These are phyloP conservation scores for Elachura formosa DNA, from an alignment of 2,113 vertebrate genomes.

Conservation along the genomic window DNA sequence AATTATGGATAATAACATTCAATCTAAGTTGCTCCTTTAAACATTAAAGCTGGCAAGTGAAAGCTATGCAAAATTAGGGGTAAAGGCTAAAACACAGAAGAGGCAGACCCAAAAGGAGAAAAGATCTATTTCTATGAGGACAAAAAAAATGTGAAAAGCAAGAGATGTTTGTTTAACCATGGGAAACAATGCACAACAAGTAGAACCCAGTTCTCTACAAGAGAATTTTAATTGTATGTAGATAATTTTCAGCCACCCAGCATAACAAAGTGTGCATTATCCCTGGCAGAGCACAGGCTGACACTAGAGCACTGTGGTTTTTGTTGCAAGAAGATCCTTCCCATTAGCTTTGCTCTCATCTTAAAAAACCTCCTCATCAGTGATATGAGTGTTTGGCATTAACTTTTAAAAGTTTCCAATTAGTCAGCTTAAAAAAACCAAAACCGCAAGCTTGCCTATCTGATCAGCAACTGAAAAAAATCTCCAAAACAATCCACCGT, in stretches of 20 bases:
- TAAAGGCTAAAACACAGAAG: not conserved
- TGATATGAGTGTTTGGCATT: not conserved
- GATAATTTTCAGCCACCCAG: not conserved
- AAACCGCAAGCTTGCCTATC: not conserved
- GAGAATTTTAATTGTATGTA: not conserved
- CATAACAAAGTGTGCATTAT: not conserved
- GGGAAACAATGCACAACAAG: not conserved
- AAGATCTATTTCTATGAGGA: not conserved
- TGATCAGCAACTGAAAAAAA: not conserved
- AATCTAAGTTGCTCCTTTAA: conserved; percentile 23
- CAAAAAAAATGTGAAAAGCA: not conserved
- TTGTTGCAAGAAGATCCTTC: not conserved
- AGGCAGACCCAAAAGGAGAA: not conserved
- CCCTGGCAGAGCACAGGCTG: not conserved
- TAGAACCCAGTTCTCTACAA: not conserved
- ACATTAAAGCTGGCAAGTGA: conserved; percentile 18
- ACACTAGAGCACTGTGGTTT: not conserved
- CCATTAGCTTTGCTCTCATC: not conserved
- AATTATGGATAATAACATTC: conserved; percentile 62
- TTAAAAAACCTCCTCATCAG: not conserved
- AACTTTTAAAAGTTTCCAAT: not conserved
- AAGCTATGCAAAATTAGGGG: not conserved
- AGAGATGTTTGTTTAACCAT: not conserved
- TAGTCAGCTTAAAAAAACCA: not conserved
- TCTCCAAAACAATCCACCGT: not conserved